Evolutionary conservation across 2,113 vertebrate genomes (phyloP), one percentile per base, ranked within the genome.

Genomic region (Terrapene triunguis): DNA sequence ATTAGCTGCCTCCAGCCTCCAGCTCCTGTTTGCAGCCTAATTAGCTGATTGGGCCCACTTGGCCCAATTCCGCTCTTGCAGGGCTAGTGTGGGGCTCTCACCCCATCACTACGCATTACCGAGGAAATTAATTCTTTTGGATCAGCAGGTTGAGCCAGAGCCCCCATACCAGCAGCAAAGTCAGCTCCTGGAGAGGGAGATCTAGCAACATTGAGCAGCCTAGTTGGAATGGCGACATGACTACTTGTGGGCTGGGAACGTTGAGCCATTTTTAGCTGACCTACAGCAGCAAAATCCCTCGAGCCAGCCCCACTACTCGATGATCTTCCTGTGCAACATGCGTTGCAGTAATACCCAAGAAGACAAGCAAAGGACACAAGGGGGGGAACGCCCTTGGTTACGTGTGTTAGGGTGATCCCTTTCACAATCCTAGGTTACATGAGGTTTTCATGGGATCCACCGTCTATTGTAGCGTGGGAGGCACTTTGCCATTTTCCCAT

Each of bases 401-500:
- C 24, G 1, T 76, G 35, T 16, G 14, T 0, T 88, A 48, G 51
- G 44, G 81, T 5, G 2, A 53, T 80, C 35, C 0, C 42, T 76
- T 87, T 82, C 81, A 74, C 42, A 65, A 0, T 57, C 55, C 32
- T 2, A 51, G 22, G 48, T 89, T 91, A 69, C 69, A 82, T 84
- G 57, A 51, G 3, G 0, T 8, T 22, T 44, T 55, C 38, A 48
- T 8, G 51, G 82, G 95, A 4, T 0, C 0, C 9, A 35, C 65
- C 8, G 6, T 51, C 72, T 89, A 0, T 2, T 90, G 74, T 48
- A 88, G 69, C 48, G 22, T 42, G 17, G 62, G 72, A 91, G 44
- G 90, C 91, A 78, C 54, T 92, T 69, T 82, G 85, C 80, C 82
- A 79, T 80, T 96, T 95, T 88, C 92, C 87, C 87, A 85, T 80